Evolutionary conservation across 2,888 invertebrate genomes (phyloP), one percentile per base, ranked within the genome.

Genomic region (Amphimallon solstitiale): DNA sequence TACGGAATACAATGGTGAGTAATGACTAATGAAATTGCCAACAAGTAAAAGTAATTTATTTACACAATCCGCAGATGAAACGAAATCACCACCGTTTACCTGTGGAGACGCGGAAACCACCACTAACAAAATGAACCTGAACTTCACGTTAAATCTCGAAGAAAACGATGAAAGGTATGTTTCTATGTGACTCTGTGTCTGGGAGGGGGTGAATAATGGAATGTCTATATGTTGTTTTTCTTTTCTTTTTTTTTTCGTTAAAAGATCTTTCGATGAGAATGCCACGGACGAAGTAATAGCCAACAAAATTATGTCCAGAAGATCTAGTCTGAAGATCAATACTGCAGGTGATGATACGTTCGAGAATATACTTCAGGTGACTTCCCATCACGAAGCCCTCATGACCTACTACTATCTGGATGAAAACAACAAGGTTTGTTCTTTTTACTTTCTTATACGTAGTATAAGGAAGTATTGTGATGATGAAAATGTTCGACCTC

Each of bases 341-440:
- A 74, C 77, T 67, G 74, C 76, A n/a, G 77, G 80, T 60, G 84
- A 86, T 72, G 90, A 90, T 78, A 87, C 90, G 29, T 90, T 90
- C 78, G 90, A 90, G 71, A 89, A 90, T 77, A 88, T 90, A 71
- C 84, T 90, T 51, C 87, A 88, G 82, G 93, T 92, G 73, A 94
- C 95, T 60, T 86, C 91, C 46, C 90, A 93, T 74, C 94, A 95
- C 77, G 96, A 97, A 74, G 92, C 95, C 0, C 85, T 94, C 6
- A 92, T 96, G 85, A 92, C 95, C 0, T 96, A 93, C 83, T 95
- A 96, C 83, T 97, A 95, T 80, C 89, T 93, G 79, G 95, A 95
- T 80, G 90, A 92, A 74, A 89, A 93, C 76, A 93, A 94, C 81
- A 91, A 93, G 86, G 91, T 90, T 10, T 3, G 34, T 29, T 2